Base-by-base conservation (phyloP, 2,888 invertebrate species). In the Cosmorhoe ocellata region DNA sequence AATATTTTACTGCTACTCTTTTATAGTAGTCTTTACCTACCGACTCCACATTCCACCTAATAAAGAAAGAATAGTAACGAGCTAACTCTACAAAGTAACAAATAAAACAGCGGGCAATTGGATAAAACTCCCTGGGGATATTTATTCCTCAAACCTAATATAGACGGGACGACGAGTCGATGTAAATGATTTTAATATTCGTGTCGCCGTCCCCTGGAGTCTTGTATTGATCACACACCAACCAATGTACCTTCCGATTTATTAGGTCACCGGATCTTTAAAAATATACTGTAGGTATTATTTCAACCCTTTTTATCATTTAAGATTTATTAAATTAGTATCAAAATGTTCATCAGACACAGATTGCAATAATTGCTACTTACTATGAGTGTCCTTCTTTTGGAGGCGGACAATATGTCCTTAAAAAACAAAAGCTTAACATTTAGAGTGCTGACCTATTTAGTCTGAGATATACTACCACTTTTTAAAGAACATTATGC, bases 161-260 rank as follows among this genome's bases (percentile, higher is more conserved):
- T 76, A 75, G 68, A 65, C 66, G 67, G 74, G 70, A 66, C 48
- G 70, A 66, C 48, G 34, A 76, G 64, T 76, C 72, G 72, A 66
- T 71, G 73, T 67, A 75, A 74, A 76, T 77, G 65, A 84, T 84
- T 86, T 87, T 86, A 87, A 88, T 88, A 88, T 86, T 87, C 81
- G 74, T 67, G 70, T 71, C 78, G 69, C 68, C 72, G 65, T 67
- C 76, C 76, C 68, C 66, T 34, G 30, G 74, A 69, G 74, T 47
- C 62, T 63, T 68, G 64, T 71, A 76, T 76, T 74, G 78, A 79
- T 75, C 66, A 63, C 66, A 63, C 66, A 64, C 62, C 67, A 62
- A 64, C 62, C 67, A 62, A 69, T 64, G 60, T 69, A 58, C 61
- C 62, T 61, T 62, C 59, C 59, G 55, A 56, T 66, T 63, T 74